A percentile compares a stretch with the other conserved stretches of the same genome.
Conservation (phyloP, 2,797 vertebrate genomes). For the Hypotaenidia philippensis region DNA sequence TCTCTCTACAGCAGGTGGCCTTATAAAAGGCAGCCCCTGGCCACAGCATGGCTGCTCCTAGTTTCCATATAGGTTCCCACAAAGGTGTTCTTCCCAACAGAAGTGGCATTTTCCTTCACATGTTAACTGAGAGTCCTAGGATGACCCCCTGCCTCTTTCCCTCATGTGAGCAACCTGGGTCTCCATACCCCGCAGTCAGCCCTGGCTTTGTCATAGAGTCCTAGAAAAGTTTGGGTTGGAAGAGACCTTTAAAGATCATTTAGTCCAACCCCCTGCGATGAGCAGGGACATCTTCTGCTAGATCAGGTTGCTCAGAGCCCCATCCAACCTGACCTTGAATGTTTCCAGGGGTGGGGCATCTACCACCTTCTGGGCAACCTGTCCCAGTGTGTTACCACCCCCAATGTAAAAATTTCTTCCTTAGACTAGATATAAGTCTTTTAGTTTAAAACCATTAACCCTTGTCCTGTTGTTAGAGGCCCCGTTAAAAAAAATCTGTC, state of each 20-base stretch:
- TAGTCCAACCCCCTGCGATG: background rate
- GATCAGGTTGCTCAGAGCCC: background rate
- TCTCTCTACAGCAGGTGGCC: background rate
- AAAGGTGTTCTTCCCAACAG: background rate
- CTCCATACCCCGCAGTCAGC: background rate
- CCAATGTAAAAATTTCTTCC: background rate
- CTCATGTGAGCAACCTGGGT: background rate
- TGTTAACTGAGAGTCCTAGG: rapidly evolving
- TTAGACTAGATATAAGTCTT: background rate
- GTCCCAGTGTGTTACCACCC: background rate
- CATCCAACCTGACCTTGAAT: background rate
- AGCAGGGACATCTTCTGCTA: background rate
- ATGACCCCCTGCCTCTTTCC: background rate
- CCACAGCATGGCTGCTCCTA: background rate
- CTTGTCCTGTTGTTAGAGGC: background rate
- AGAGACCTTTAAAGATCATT: background rate
- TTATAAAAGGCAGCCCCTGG: background rate
- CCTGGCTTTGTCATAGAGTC: background rate
- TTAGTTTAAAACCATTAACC: background rate
- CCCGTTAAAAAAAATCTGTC: background rate
- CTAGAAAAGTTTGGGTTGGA: background rate
- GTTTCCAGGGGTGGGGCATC: background rate
- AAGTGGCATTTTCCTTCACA: background rate
- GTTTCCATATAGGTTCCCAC: background rate
- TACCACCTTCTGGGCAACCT: background rate